Evolutionary conservation across 2,888 invertebrate species (phyloP), one percentile per base, ranked within the genome.

Genomic region (Mamestra brassicae): DNA sequence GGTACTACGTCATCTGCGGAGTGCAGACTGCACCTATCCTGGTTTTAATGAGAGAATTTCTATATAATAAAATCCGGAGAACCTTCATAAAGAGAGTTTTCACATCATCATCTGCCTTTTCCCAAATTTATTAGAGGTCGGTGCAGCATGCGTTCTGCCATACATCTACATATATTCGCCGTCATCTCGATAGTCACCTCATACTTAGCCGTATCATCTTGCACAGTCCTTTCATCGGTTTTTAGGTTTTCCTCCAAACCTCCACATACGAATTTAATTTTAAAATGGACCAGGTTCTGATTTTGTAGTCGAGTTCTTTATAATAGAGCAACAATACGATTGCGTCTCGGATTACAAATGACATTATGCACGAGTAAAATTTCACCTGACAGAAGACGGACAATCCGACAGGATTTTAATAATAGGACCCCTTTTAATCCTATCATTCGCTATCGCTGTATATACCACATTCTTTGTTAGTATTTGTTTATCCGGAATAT

Each of bases 401-500:
- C n/a, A 57, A 67, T 57, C 3, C 13, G 36, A 38, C 11, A 17
- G 38, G 7, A 73, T 45, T 70, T 34, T 8, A 70, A 54, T 66
- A 66, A 52, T 52, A 15, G n/a, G 15, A 38, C 26, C 50, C 42
- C 8, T 54, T 47, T 15, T 8, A 45, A 74, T 17, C 26, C 17
- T 13, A 74, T 45, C n/a, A 52, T 36, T 52, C 6, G 2, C 34
- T 72, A 26, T 26, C 26, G 26, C 26, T 26, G 26, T 26, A 26
- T 26, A 26, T 4, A 11, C n/a, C 8, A 60, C 15, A 72, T 52
- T n/a, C 0, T 72, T 50, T 50, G 26, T 58, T 1, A 52, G 34
- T 73, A 72, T 50, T 74, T 74, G n/a, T n/a, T 60, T 52, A 73
- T n/a, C 34, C 2, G 7, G 50, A 52, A 60, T 74, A 45, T 60